These are phyloP conservation scores for Cheilosia vernalis DNA, from an alignment of 2,888 invertebrate species.

Conservation along the genomic window DNA sequence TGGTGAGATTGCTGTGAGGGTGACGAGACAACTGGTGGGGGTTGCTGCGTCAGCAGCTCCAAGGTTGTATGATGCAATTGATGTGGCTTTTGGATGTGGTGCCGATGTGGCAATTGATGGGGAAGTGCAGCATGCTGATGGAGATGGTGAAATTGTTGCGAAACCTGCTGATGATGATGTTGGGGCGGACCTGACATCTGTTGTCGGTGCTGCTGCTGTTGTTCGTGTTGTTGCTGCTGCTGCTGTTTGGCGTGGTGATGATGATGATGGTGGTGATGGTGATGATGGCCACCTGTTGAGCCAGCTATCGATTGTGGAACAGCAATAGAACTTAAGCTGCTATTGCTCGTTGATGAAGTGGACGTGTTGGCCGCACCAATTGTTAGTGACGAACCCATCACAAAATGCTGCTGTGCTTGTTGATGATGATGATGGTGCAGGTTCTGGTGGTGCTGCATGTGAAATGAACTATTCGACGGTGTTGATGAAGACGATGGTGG, in stretches of 20 bases:
- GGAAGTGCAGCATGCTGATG: constrained; percentile 72
- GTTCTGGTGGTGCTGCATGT: constrained; percentile 59
- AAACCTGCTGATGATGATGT: constrained; percentile 63
- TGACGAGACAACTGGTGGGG: constrained; percentile 54
- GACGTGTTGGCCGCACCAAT: constrained; percentile 62
- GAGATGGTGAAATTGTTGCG: constrained; percentile 75
- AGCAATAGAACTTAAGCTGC: constrained; percentile 56
- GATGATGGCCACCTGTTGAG: constrained; percentile 67
- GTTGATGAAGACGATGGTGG: constrained; percentile 53
- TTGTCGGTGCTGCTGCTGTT: constrained; percentile 63
- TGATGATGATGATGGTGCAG: constrained; percentile 57
- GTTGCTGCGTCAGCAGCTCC: constrained; percentile 74
- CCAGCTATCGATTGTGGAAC: constrained; percentile 31
- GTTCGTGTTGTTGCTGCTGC: constrained; percentile 77
- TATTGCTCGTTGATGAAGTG: constrained; percentile 66
- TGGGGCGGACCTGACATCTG: constrained; percentile 55
- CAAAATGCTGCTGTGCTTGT: constrained; percentile 49
- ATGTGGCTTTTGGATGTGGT: constrained; percentile 69
- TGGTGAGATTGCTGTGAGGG: constrained; percentile 71
- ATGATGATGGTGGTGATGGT: constrained; percentile 75
- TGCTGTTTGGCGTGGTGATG: constrained; percentile 76
- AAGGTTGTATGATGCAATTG: constrained; percentile 53
- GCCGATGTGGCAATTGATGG: constrained; percentile 67
- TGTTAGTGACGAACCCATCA: constrained; percentile 32
- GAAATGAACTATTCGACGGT: constrained; percentile 59